Percentiles rank a stretch among this genome's conserved stretches.
Conservation (phyloP, 2,113 vertebrate species). For the Labeo catla region DNA sequence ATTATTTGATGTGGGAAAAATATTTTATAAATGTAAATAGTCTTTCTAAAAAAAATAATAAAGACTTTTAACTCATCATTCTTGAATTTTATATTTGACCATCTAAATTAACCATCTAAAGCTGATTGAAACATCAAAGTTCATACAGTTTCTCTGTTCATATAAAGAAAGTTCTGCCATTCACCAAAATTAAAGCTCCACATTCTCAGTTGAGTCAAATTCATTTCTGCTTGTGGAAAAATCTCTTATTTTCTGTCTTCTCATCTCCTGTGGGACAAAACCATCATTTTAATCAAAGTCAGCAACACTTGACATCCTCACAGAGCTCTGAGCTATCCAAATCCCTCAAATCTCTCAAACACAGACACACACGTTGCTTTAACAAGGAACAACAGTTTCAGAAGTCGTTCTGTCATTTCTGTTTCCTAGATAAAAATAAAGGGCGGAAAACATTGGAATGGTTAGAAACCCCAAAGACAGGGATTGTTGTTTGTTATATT, state of each 20-base stretch:
- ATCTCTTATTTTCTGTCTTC: not conserved
- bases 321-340: not conserved
- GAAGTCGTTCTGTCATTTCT: not conserved
- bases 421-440: not conserved
- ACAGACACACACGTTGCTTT: not conserved
- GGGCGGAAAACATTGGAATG: not conserved
- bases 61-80: slow-evolving; percentile 66
- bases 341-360: slow-evolving; percentile 8
- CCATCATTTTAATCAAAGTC: slow-evolving; percentile 27
- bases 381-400: slow-evolving; percentile 3
- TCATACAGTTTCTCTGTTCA: slow-evolving; percentile 7
- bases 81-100: not conserved
- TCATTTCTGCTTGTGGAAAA: slow-evolving; percentile 39
- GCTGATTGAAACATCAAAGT: not conserved
- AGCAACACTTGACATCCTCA: slow-evolving; percentile 12
- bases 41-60: slow-evolving; percentile 87
- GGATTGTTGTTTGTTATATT: not conserved
- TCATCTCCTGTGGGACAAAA: slow-evolving; percentile 26
- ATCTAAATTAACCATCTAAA: not conserved
- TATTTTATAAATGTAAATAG: slow-evolving; percentile 94
- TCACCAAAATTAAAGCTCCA: slow-evolving; percentile 22
- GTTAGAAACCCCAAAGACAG: not conserved
- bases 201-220: slow-evolving; percentile 36
- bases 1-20: slow-evolving; percentile 74
- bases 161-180: slow-evolving; percentile 3